Percentiles rank a stretch among this genome's conserved stretches.
Evolutionary conservation across 2,113 vertebrate species (phyloP).

Genomic region (Recurvirostra avosetta): DNA sequence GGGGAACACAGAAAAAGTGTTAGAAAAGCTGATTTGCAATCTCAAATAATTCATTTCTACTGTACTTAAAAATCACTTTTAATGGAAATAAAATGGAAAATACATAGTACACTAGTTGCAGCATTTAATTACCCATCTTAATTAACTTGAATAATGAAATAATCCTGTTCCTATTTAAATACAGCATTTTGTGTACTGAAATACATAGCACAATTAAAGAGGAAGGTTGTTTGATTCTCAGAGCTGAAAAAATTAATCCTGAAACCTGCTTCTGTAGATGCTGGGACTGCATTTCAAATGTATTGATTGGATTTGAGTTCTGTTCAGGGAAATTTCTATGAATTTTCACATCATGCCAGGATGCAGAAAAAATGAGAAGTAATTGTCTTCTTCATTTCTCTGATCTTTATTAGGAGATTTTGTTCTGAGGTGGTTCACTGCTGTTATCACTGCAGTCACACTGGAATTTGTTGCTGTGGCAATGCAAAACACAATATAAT

Average conservation of each 20-base stretch:
- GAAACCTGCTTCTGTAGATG: background rate
- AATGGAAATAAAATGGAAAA: constrained; percentile 21
- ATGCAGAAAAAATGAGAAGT: background rate
- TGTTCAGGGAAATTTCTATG: background rate
- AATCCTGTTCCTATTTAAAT: background rate
- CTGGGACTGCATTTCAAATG: background rate
- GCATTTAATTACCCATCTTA: constrained; percentile 26
- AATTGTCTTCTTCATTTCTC: background rate
- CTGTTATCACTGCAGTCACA: background rate
- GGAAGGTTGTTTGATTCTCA: background rate
- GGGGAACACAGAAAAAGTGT: background rate
- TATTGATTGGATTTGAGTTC: background rate
- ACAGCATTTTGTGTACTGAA: background rate
- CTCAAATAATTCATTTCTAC: background rate
- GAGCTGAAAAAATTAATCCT: background rate
- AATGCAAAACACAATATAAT: background rate
- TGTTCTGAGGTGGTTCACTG: background rate
- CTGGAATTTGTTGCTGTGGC: background rate
- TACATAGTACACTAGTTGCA: background rate
- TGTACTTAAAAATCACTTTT: background rate
- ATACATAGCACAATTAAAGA: background rate
- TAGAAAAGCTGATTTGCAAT: background rate
- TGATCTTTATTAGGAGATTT: constrained; percentile 9
- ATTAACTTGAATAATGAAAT: constrained; percentile 48
- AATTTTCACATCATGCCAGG: background rate